A percentile compares a stretch with the other conserved stretches of the same genome.
Conservation (phyloP, 2,888 invertebrate genomes). For the Xestia ashworthii region DNA sequence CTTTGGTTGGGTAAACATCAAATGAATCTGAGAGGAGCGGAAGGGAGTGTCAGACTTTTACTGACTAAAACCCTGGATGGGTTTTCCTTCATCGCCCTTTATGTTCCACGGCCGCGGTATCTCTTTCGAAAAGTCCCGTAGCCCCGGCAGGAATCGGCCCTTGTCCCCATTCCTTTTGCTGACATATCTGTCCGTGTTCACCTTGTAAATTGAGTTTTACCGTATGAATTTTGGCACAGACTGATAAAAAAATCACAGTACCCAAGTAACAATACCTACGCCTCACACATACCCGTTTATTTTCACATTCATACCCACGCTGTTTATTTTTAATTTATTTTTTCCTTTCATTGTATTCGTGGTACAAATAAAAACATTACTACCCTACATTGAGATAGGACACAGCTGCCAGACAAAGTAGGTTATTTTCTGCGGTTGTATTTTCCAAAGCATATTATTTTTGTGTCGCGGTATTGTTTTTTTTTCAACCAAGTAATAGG, state of each 20-base stretch:
- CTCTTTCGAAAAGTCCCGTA: too few relatives aligned
- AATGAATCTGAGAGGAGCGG: too few relatives aligned
- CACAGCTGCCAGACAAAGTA: slow-evolving; percentile 19
- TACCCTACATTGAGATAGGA: slow-evolving; percentile 33
- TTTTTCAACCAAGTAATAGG: background rate
- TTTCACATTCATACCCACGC: slow-evolving; percentile 26
- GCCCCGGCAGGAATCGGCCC: too few relatives aligned
- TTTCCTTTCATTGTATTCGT: slow-evolving; percentile 15
- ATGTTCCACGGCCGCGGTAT: too few relatives aligned
- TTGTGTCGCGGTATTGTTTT: slow-evolving; percentile 25
- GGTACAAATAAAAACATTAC: slow-evolving; percentile 36
- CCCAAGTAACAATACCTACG: background rate
- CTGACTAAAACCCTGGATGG: too few relatives aligned
- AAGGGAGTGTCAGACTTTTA: too few relatives aligned
- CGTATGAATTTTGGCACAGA: background rate
- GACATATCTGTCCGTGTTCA: too few relatives aligned
- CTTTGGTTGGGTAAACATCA: too few relatives aligned
- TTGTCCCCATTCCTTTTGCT: too few relatives aligned
- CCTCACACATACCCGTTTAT: slow-evolving; percentile 9
- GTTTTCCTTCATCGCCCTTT: too few relatives aligned
- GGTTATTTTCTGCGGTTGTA: slow-evolving; percentile 6
- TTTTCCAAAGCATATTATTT: slow-evolving; percentile 33
- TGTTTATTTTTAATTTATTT: slow-evolving; percentile 55
- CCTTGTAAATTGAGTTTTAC: too few relatives aligned
- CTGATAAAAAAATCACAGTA: background rate